Base-by-base conservation (phyloP, 2,797 vertebrate species). In the Balearica regulorum region DNA sequence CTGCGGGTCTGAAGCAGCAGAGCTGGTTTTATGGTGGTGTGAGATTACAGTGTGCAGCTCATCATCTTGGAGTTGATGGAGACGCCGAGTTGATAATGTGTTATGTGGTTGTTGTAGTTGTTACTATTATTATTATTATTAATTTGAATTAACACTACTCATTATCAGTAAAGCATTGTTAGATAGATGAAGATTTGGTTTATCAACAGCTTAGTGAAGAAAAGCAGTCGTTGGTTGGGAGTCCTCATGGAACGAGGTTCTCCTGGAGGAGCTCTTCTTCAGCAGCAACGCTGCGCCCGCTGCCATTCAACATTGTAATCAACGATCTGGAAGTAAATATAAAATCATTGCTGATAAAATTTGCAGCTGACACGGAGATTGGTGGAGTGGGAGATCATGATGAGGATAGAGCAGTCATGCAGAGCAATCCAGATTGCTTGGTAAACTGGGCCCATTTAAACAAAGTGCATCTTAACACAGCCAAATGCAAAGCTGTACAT, bases 281-380 rank as follows among this genome's bases (percentile, higher is more conserved):
- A 0, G 82, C 73, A 13, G 77, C 65, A 8, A n/a, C 4, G 1
- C 80, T 2, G 20, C 6, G n/a, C 82, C 69, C 0, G 9, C 93
- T 93, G 86, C 90, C 81, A 11, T 33, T 87, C 92, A 61, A 12
- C 0, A 1, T 62, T 6, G 16, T 21, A 53, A 71, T 86, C 96
- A 91, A 57, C 6, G 44, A 76, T 31, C 94, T 97, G 94, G 94
- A 96, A 96, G 76, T 86, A 94, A 94, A 96, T 83, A 86, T 68
- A 35, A 96, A 97, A 97, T 95, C 92, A 78, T 84, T 1, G 16
- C 89, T 91, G 94, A 91, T 93, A 89, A 88, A 85, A 88, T 83
- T 75, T 35, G 57, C 5, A 16, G 61, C 94, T 93, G 96, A 93
- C 95, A 92, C 0, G 0, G 81, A 75, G 94, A 57, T 46, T 64